A percentile compares a stretch with the other conserved stretches of the same genome.
Evolutionary conservation across 2,113 vertebrate genomes (phyloP).

Genomic region (Peromyscus polionotus): DNA sequence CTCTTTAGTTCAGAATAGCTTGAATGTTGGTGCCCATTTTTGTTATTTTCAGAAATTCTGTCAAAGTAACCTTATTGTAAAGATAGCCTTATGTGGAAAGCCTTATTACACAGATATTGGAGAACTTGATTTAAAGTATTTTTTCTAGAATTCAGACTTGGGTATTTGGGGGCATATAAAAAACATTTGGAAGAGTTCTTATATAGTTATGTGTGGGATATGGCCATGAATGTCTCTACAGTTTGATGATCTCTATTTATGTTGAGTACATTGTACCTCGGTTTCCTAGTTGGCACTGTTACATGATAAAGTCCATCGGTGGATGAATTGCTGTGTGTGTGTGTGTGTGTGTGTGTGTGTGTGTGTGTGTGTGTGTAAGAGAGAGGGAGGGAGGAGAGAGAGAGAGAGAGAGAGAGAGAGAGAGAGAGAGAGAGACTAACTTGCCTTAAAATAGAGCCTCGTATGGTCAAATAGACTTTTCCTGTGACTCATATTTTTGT

Average conservation of each 20-base stretch:
- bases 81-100: constrained; percentile 81
- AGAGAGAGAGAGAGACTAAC: constrained; percentile 18
- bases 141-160: constrained; percentile 77
- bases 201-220: constrained; percentile 40
- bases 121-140: constrained; percentile 73
- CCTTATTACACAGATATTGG: constrained; percentile 74
- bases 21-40: constrained; percentile 61
- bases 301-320: not conserved
- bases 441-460: constrained; percentile 79
- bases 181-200: constrained; percentile 69
- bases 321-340: constrained; percentile 14
- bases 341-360: constrained; percentile 7
- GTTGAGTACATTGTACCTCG: constrained; percentile 58
- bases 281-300: constrained; percentile 55
- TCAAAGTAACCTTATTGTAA: constrained; percentile 77
- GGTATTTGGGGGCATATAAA: constrained; percentile 56
- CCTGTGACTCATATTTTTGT: constrained; percentile 23
- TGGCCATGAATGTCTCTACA: constrained; percentile 29
- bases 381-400: not conserved
- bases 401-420: not conserved
- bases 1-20: constrained; percentile 65
- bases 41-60: constrained; percentile 75
- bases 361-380: not conserved
- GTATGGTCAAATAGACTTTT: not conserved
- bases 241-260: constrained; percentile 37